Evolutionary conservation across 2,888 invertebrate genomes (phyloP).

Genomic region (Spisula subtruncata): DNA sequence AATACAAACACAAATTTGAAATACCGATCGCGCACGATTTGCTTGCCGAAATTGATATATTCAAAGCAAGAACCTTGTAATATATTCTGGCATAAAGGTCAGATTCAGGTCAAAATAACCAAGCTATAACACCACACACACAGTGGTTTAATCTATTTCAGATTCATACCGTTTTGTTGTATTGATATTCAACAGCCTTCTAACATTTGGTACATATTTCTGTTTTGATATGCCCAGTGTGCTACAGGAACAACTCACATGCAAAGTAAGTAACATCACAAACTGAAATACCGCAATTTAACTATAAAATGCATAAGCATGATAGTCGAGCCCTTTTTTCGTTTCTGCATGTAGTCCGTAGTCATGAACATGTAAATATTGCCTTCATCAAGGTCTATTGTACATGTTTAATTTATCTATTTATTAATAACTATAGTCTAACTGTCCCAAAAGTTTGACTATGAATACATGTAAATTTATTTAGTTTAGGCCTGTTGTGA

Average conservation of each 20-base stretch:
- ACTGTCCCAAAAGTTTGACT: neutral
- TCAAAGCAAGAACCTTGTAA: too few relatives aligned
- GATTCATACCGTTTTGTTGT: conserved; percentile 5
- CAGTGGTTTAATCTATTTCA: neutral
- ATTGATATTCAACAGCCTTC: neutral
- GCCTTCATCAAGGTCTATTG: neutral
- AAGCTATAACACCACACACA: neutral
- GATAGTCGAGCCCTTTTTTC: too few relatives aligned
- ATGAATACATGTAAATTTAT: too few relatives aligned
- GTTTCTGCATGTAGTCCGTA: too few relatives aligned
- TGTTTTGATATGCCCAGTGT: conserved; percentile 32
- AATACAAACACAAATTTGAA: too few relatives aligned
- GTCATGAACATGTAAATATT: neutral
- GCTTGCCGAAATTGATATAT: too few relatives aligned
- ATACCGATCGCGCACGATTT: too few relatives aligned
- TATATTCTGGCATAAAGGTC: too few relatives aligned
- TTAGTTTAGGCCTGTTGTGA: too few relatives aligned
- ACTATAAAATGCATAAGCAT: too few relatives aligned
- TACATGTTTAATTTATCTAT: neutral
- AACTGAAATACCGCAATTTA: neutral
- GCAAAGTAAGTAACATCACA: neutral
- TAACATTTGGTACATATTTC: conserved; percentile 27
- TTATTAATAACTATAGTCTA: neutral
- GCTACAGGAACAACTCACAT: neutral
- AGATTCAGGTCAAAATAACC: too few relatives aligned